phyloP scores from a whole-genome alignment of 2,797 vertebrate species.

The Neoniphon sammara region DNA sequence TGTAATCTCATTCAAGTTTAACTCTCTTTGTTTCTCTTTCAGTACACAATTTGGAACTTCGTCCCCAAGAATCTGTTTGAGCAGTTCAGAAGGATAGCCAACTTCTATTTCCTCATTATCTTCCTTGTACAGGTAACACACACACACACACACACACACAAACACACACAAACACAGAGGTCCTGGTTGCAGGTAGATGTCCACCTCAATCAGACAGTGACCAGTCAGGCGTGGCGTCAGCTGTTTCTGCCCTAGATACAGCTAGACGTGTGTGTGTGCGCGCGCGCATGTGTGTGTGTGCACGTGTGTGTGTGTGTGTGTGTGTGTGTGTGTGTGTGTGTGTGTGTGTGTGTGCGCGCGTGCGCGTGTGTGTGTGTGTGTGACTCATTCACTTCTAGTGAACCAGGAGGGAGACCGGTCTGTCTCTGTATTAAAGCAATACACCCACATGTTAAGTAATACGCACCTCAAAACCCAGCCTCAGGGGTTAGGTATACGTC shows the following conservation, averaged over 20 bases:
- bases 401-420: constrained; percentile 37
- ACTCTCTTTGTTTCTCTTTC: constrained; percentile 50
- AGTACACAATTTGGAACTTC: constrained; percentile 99
- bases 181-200: background rate
- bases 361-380: constrained; percentile 7
- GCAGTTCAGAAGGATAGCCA: constrained; percentile 98
- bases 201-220: constrained; percentile 16
- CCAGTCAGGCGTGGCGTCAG: constrained; percentile 33
- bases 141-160: background rate
- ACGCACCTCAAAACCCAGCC: constrained; percentile 43
- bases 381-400: constrained; percentile 56
- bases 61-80: constrained; percentile 99
- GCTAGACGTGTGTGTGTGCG: background rate
- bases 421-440: constrained; percentile 46
- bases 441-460: constrained; percentile 48
- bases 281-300: constrained; percentile 8
- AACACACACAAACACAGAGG: background rate
- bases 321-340: no score
- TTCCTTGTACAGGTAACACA: constrained; percentile 97
- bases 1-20: background rate
- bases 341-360: background rate
- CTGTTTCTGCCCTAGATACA: constrained; percentile 36
- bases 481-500: constrained; percentile 42
- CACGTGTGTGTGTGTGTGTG: constrained; percentile 1
- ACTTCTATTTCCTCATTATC: constrained; percentile 99